Base-by-base conservation (phyloP, 2,113 vertebrate species). In the Datnioides undecimradiatus region DNA sequence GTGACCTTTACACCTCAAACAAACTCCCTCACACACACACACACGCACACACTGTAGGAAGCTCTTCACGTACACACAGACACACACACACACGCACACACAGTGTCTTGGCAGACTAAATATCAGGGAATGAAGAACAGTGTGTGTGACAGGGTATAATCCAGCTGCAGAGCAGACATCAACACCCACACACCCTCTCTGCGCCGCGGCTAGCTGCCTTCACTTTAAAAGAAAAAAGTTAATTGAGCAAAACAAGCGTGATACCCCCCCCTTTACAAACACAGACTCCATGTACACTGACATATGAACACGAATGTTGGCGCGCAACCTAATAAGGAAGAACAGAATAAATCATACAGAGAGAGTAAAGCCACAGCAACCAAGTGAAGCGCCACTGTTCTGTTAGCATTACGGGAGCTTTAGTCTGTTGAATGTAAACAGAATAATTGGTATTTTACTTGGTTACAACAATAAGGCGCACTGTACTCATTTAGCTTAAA, bases 1-100 rank as follows among this genome's bases (percentile, higher is more conserved):
- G 63, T 87, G 85, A 90, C 83, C 90, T 90, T 91, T 91, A 82
- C 74, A 87, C 73, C 73, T 91, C 82, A 84, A 89, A 89, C 86
- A 90, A 76, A 81, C 68, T 68, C 54, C 43, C 52, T 62, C 73
- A 55, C 75, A 73, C 85, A 76, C 66, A 79, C 70, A 71, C 59
- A 70, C 36, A 71, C 60, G 65, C 29, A 55, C 51, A 84, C 49
- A 58, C 17, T n/a, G 52, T 16, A 33, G 36, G 23, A 57, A 45
- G 41, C 77, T 59, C n/a, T 51, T 55, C 49, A 66, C 36, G n/a
- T n/a, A 52, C 66, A 60, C 62, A 74, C 76, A 57, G 33, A 75
- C 25, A 46, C 8, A 57, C 63, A 43, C 70, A 71, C 59, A 70
- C 36, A 71, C 60, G 65, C 29, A 55, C 51, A 84, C 49, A 58